phyloP scores from a whole-genome alignment of 2,888 invertebrate genomes.

The Escarpia spicata region DNA sequence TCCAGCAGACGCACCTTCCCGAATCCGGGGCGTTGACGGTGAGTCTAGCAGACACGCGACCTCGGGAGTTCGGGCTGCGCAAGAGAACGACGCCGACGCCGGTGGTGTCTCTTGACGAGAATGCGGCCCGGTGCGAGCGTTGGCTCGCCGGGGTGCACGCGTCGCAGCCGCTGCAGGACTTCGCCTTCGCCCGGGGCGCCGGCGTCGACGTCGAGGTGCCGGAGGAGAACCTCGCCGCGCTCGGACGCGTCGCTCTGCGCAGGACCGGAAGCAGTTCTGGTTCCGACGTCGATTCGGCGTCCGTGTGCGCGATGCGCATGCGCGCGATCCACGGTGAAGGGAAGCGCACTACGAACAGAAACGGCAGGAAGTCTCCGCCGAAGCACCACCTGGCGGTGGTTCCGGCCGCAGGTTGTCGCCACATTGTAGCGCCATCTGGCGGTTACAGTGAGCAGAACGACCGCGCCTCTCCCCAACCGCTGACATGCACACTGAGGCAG shows the following conservation, averaged over 20 bases:
- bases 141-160: slow-evolving; percentile 57
- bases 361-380: background rate
- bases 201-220: slow-evolving; percentile 44
- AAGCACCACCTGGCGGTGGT: background rate
- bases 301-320: slow-evolving; percentile 7
- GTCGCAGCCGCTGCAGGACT: slow-evolving; percentile 54
- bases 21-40: slow-evolving; percentile 51
- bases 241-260: background rate
- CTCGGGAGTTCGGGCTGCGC: slow-evolving; percentile 46
- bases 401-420: background rate
- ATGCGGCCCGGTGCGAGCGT: slow-evolving; percentile 54
- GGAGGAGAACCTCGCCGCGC: slow-evolving; percentile 37
- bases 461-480: background rate
- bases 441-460: background rate
- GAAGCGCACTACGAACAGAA: background rate
- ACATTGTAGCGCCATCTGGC: background rate
- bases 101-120: slow-evolving; percentile 52
- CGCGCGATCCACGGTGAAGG: background rate
- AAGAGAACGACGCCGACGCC: slow-evolving; percentile 45
- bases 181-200: slow-evolving; percentile 42
- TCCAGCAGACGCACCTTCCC: slow-evolving; percentile 54
- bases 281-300: slow-evolving; percentile 10
- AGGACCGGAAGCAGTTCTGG: slow-evolving; percentile 13
- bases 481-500: background rate
- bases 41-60: slow-evolving; percentile 53